Percentiles rank a stretch among this genome's conserved stretches.
Conservation (phyloP, 2,797 vertebrate genomes). For the Sylvilagus floridanus region DNA sequence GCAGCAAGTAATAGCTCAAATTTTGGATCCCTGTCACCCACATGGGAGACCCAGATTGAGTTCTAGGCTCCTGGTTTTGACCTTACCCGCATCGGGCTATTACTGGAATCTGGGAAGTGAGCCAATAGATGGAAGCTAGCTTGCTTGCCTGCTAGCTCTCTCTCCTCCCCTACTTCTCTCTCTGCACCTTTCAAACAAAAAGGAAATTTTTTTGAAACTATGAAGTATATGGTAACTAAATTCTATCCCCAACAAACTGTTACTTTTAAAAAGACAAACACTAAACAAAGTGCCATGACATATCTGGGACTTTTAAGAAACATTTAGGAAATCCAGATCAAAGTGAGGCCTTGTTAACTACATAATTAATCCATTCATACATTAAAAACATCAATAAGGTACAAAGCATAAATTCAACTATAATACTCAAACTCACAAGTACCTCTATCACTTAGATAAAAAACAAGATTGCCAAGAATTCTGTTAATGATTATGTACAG, state of each 20-base stretch:
- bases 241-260: neutral
- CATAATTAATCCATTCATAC: neutral
- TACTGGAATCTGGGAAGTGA: too few relatives aligned
- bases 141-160: too few relatives aligned
- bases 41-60: too few relatives aligned
- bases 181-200: too few relatives aligned
- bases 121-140: too few relatives aligned
- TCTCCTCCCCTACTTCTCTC: too few relatives aligned
- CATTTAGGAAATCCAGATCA: slow-evolving; percentile 7
- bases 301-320: slow-evolving; percentile 25
- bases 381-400: neutral
- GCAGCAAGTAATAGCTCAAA: too few relatives aligned
- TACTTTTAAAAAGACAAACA: slow-evolving; percentile 33
- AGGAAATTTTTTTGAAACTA: too few relatives aligned
- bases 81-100: too few relatives aligned
- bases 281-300: neutral
- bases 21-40: too few relatives aligned
- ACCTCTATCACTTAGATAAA: neutral
- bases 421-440: slow-evolving; percentile 27
- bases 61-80: too few relatives aligned
- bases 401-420: neutral
- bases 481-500: neutral
- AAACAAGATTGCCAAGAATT: neutral
- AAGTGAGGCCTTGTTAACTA: slow-evolving; percentile 1
- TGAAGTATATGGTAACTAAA: neutral